Base-by-base conservation (phyloP, 2,113 vertebrate species). In the Aegotheles bennettii region DNA sequence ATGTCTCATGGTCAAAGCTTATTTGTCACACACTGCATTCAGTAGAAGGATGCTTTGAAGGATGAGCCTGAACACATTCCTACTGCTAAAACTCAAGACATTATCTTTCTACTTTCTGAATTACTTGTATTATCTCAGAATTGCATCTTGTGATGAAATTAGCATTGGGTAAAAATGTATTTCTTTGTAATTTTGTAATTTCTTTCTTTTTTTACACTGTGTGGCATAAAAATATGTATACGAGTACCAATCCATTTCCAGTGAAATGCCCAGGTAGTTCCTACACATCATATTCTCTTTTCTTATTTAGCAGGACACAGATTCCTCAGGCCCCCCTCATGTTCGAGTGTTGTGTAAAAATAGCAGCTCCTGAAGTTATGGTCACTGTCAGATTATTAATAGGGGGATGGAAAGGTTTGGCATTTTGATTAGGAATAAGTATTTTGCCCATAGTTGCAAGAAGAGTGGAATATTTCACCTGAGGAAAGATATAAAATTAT, bases 1-100 rank as follows among this genome's bases (percentile, higher is more conserved):
- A 8, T 0, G 0, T 70, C 68, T 61, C 1, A 0, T 40, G 42
- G n/a, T 87, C 50, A 51, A 35, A 82, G n/a, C 38, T 69, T 45
- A 24, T 67, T 67, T 47, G 26, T 33, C 11, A 6, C 5, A 2
- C 10, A 0, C 56, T 20, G 5, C 1, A 0, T 10, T 31, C 38
- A 70, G 42, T 73, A 28, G 70, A 56, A 76, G 42, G 25, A 38
- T 79, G 33, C 48, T 74, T 21, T 77, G 36, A 85, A 50, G 40
- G 71, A 21, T 42, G 29, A 78, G 8, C n/a, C 50, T 64, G 47
- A 90, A 53, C 17, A 4, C 29, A 35, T 74, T 74, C 6, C 33
- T 77, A 23, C 26, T 67, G 25, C 60, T 88, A 8, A 43, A 80
- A 57, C 42, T 56, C 54, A 24, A 18, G 21, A 36, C 10, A 3